Percentiles rank a stretch among this genome's conserved stretches.
phyloP scores from a whole-genome alignment of 2,113 vertebrate species.

The Herpetotheres cachinnans region DNA sequence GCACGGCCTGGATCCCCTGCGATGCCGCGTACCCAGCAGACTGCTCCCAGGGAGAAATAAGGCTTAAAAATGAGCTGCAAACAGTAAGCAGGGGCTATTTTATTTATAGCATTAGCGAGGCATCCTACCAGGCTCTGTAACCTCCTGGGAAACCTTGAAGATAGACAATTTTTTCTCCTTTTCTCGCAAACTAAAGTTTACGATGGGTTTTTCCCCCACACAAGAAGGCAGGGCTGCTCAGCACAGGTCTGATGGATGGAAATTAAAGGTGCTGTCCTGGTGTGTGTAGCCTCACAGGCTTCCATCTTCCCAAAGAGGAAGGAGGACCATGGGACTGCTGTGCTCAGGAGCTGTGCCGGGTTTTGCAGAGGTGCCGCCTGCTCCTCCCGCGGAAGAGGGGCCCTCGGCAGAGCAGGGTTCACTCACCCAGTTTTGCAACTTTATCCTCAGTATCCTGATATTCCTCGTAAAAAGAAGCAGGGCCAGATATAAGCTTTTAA shows the following conservation, averaged over 20 bases:
- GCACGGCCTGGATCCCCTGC: neutral
- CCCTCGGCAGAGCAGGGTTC: rapidly evolving
- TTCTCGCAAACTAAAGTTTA: neutral
- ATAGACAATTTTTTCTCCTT: neutral
- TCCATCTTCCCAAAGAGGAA: neutral
- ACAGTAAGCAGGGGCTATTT: neutral
- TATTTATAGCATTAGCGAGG: neutral
- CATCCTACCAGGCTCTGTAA: neutral
- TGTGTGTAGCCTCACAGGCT: neutral
- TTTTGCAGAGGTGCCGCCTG: neutral
- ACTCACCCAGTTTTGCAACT: rapidly evolving
- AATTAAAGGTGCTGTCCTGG: neutral
- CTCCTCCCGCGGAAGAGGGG: neutral
- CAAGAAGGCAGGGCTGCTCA: neutral
- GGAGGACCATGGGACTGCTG: rapidly evolving
- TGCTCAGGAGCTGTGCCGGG: rapidly evolving
- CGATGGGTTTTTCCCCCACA: rapidly evolving
- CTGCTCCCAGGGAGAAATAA: neutral
- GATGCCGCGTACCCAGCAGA: rapidly evolving
- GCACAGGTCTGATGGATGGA: neutral
- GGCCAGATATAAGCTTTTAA: rapidly evolving
- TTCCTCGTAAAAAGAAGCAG: neutral
- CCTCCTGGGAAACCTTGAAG: neutral
- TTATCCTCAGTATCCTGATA: neutral
- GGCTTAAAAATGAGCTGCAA: neutral